Evolutionary conservation across 2,888 invertebrate genomes (phyloP).

Genomic region (Drosophila basisetae): DNA sequence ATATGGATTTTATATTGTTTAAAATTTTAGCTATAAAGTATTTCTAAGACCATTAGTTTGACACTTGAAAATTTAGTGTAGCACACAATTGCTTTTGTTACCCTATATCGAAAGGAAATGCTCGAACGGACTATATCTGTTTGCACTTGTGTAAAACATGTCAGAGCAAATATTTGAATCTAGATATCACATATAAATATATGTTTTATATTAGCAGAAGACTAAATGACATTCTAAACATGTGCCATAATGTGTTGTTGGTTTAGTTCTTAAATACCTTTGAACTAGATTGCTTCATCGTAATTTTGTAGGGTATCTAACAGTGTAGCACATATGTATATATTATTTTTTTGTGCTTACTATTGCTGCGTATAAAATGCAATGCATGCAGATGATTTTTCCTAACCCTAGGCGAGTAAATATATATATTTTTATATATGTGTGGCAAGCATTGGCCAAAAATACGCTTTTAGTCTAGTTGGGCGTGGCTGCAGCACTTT

Average conservation of each 20-base stretch:
- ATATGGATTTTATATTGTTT: conserved; percentile 71
- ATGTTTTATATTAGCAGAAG: not conserved
- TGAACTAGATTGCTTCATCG: not conserved
- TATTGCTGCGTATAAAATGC: conserved; percentile 47
- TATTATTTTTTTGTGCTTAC: conserved; percentile 8
- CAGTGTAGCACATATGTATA: not conserved
- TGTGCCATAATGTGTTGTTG: not conserved
- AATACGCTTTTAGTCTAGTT: conserved; percentile 8
- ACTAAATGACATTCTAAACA: not conserved
- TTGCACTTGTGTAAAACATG: not conserved
- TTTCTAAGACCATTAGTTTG: conserved; percentile 80
- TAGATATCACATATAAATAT: not conserved
- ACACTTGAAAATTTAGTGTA: conserved; percentile 76
- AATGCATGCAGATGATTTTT: conserved; percentile 41
- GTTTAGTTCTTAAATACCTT: not conserved
- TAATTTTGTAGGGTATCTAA: conserved; percentile 8
- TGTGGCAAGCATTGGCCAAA: conserved; percentile 58
- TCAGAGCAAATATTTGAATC: not conserved
- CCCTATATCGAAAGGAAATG: conserved; percentile 7
- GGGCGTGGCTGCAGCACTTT: conserved; percentile 22
- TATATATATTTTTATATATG: conserved; percentile 40
- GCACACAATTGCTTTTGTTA: conserved; percentile 51
- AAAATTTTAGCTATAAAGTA: conserved; percentile 75
- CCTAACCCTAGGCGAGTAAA: conserved; percentile 53
- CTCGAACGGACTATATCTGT: not conserved